Percentiles rank a stretch among this genome's conserved stretches.
Evolutionary conservation across 2,797 vertebrate genomes (phyloP).

Genomic region (Hypotaenidia okinawae): DNA sequence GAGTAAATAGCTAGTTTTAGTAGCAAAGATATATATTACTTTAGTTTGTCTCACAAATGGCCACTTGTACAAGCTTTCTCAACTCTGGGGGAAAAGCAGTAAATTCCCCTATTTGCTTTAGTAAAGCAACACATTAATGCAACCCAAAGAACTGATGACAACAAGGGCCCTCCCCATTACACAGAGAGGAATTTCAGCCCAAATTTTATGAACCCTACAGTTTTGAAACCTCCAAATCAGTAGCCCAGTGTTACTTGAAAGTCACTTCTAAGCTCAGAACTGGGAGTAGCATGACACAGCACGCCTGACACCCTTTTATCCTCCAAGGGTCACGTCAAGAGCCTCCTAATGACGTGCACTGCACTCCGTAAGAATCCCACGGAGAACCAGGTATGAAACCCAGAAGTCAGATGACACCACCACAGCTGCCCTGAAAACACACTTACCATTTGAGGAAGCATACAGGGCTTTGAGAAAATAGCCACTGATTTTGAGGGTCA

Average conservation of each 20-base stretch:
- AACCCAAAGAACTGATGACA: background rate
- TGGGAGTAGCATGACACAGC: background rate
- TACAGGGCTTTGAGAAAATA: constrained; percentile 90
- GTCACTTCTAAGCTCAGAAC: background rate
- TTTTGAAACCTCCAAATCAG: background rate
- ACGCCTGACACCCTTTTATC: background rate
- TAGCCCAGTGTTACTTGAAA: background rate
- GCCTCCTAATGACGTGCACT: accelerated
- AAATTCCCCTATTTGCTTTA: background rate
- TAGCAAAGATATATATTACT: background rate
- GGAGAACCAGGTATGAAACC: background rate
- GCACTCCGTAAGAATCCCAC: background rate
- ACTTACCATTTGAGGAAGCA: constrained; percentile 89
- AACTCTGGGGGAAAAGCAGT: background rate
- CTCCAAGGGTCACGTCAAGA: background rate
- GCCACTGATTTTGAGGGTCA: constrained; percentile 85
- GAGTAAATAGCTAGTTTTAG: background rate
- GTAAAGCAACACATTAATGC: background rate
- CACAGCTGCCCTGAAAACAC: background rate
- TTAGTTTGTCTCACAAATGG: background rate
- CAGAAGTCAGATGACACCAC: background rate
- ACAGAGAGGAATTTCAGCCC: background rate
- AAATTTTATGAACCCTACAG: background rate
- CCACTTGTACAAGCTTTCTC: background rate
- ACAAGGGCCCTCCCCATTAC: background rate